phyloP scores from a whole-genome alignment of 2,888 invertebrate genomes.

The Temnothorax ravouxi region DNA sequence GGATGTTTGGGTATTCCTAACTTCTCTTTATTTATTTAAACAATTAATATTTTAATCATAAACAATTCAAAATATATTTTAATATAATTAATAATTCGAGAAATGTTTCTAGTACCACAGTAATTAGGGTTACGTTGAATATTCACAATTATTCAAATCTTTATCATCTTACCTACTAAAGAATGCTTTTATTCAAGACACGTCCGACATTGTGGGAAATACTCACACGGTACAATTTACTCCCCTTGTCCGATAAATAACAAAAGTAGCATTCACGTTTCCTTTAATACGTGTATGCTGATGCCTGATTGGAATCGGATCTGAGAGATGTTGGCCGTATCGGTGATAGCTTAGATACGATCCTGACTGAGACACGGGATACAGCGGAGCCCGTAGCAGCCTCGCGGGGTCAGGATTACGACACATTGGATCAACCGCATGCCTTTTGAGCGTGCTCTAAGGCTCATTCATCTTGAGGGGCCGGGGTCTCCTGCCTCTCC shows the following conservation, averaged over 20 bases:
- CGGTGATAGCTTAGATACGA: constrained; percentile 45
- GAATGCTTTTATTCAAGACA: constrained; percentile 4
- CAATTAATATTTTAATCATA: constrained; percentile 3
- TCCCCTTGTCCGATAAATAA: constrained; percentile 29
- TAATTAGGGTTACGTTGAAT: not conserved
- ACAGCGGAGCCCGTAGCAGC: constrained; percentile 59
- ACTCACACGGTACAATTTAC: constrained; percentile 24
- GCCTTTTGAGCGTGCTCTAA: constrained; percentile 74
- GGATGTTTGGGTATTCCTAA: not conserved
- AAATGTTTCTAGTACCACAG: not conserved
- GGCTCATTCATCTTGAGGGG: constrained; percentile 74
- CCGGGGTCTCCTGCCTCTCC: constrained; percentile 72
- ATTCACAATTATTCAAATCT: not conserved
- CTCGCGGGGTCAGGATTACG: constrained; percentile 79
- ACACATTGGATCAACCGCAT: constrained; percentile 79
- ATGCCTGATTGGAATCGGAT: constrained; percentile 32
- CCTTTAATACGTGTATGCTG: constrained; percentile 26
- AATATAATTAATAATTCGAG: not conserved
- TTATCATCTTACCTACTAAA: not conserved
- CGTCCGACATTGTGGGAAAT: not conserved
- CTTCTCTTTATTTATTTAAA: not conserved
- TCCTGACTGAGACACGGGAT: constrained; percentile 62
- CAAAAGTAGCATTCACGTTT: constrained; percentile 4
- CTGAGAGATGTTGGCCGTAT: constrained; percentile 32
- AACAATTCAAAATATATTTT: not conserved